Evolutionary conservation across 2,888 invertebrate species (phyloP), one percentile per base, ranked within the genome.

Genomic region (Nomada fabriciana): DNA sequence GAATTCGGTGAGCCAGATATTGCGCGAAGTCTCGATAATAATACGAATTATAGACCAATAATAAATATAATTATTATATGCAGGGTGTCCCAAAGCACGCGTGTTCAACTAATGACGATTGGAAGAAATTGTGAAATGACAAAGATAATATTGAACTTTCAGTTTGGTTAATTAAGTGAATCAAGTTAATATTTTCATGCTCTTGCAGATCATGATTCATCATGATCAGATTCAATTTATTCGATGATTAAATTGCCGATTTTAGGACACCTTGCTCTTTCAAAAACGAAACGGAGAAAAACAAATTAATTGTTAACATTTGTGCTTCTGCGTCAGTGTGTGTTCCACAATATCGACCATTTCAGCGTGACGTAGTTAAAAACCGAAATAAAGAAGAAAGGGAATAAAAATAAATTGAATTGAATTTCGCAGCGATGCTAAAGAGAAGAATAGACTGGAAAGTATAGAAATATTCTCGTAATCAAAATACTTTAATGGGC

Each of bases 401-500:
- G 47, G 13, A 9, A 53, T 42, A 11, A 36, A 13, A 20, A 68
- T 13, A n/a, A 47, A 25, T 7, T 47, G 72, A 36, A 65, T 64
- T 67, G 20, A 61, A 74, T 67, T 52, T 76, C 25, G 25, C 42
- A 18, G 13, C 23, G 59, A 13, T n/a, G 61, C 43, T 15, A 42
- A 69, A 65, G 64, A 68, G 68, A 63, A 69, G 20, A 29, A 76
- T 63, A 79, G 76, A 79, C 76, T 64, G 76, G 69, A 64, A 79
- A 70, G 42, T 76, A 76, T 47, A 47, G 47, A 43, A 70, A 69
- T 76, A 69, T 76, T 59, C 57, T 59, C 55, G 57, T 69, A 79
- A 79, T 79, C 76, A 76, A 79, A 79, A 69, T 76, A 79, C 69
- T 76, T 63, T 64, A 65, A 81, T 79, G 81, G 81, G 81, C 81